Base-by-base conservation (phyloP, 2,797 vertebrate genomes). In the Notoglanidium macrostoma region DNA sequence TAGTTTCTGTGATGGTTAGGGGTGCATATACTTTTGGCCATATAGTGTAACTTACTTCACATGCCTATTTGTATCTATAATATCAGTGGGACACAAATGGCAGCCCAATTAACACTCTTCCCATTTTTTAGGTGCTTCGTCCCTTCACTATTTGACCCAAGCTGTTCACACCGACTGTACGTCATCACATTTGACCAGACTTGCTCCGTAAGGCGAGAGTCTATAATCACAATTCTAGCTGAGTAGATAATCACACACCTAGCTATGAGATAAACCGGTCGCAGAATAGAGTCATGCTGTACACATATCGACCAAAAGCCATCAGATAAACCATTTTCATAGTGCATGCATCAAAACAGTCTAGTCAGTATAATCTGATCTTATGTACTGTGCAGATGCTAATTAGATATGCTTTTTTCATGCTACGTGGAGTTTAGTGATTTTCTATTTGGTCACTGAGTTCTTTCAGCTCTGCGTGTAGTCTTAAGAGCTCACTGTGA, bases 161-260 rank as follows among this genome's bases (percentile, higher is more conserved):
- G 51, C 15, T 32, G 9, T 57, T 32, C 51, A 55, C n/a, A 21
- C 17, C 2, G 21, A 35, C n/a, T 78, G 15, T 21, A 78, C 10
- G 3, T 57, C 51, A 55, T 35, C 51, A 29, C 51, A 29, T 76
- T 51, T 29, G 73, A 21, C 46, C 44, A 74, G 44, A 74, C 72
- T 51, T 51, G 73, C 73, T 46, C 44, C 44, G 3, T n/a, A 55
- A 29, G 5, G 17, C 8, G n/a, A 77, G 76, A 79, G 29, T n/a
- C 57, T 35, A 59, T 35, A 55, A 78, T 78, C 17, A 32, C 15
- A 10, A 55, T 78, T 78, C 3, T 55, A 78, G 51, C 76, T 35
- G 76, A 55, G 73, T 32, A 79, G 54, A 79, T 55, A 77, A 54
- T 55, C 29, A 79, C 76, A 79, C 19, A 59, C 74, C 74, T 19